Evolutionary conservation across 2,113 vertebrate species (phyloP).

Genomic region (Pleuronectes platessa): DNA sequence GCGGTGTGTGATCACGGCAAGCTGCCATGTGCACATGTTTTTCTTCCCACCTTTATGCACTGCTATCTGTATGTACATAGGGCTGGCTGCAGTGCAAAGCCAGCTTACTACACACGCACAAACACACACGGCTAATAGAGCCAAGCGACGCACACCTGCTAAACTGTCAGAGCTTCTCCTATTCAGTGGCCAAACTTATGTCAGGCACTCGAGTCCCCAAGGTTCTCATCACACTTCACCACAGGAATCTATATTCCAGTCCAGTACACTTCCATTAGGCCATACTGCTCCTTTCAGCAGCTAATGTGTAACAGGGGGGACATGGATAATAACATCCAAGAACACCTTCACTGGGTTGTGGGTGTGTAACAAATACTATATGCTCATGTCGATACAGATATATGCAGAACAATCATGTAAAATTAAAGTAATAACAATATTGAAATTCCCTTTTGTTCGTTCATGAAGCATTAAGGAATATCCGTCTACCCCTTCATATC

Average conservation of each 20-base stretch:
- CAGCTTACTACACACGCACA: conserved; percentile 33
- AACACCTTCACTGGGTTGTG: conserved; percentile 31
- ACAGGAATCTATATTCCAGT: conserved; percentile 74
- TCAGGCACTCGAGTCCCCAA: conserved; percentile 64
- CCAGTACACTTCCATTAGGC: conserved; percentile 70
- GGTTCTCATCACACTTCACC: conserved; percentile 72
- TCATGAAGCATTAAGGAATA: too few species aligned
- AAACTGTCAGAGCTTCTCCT: conserved; percentile 75
- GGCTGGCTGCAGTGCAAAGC: conserved; percentile 47
- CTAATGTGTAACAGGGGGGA: conserved; percentile 67
- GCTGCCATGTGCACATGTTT: conserved; percentile 75
- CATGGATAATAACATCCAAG: conserved; percentile 63
- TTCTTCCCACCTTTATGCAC: conserved; percentile 65
- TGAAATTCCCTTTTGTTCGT: not conserved
- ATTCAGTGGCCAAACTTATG: conserved; percentile 72
- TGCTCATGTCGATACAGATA: too few species aligned
- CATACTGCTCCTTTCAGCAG: conserved; percentile 70
- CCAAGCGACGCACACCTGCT: conserved; percentile 69
- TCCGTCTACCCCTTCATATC: too few species aligned
- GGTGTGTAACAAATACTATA: not conserved
- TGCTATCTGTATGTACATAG: conserved; percentile 59
- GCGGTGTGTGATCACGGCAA: conserved; percentile 67
- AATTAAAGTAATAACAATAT: not conserved
- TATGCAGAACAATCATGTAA: not conserved
- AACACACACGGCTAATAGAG: conserved; percentile 56